These are phyloP conservation scores for Shargacucullia verbasci DNA, from an alignment of 2,888 invertebrate genomes.

Conservation along the genomic window DNA sequence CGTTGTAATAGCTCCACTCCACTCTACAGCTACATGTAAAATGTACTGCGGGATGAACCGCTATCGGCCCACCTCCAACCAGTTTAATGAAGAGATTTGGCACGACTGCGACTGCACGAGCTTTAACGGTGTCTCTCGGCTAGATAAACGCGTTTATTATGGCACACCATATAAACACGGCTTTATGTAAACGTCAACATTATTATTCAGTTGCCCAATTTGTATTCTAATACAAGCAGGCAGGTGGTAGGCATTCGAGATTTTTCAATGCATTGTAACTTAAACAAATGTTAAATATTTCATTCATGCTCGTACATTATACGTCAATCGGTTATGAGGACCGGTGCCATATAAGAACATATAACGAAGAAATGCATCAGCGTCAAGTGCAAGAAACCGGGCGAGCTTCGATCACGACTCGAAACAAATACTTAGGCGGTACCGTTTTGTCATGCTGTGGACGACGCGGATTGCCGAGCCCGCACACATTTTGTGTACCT, in stretches of 20 bases:
- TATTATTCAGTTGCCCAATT: constrained; percentile 37
- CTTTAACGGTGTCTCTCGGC: constrained; percentile 76
- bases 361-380: constrained; percentile 40
- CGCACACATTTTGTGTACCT: constrained; percentile 55
- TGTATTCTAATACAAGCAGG: constrained; percentile 15
- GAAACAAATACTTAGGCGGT: constrained; percentile 62
- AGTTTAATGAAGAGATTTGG: constrained; percentile 88
- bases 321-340: constrained; percentile 44
- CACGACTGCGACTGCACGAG: constrained; percentile 82
- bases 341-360: constrained; percentile 47
- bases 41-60: constrained; percentile 72
- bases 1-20: constrained; percentile 5
- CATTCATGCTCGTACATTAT: constrained; percentile 41
- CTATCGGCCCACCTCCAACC: constrained; percentile 74
- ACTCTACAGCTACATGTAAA: constrained; percentile 39
- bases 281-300: constrained; percentile 16
- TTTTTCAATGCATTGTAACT: constrained; percentile 10
- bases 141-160: constrained; percentile 71
- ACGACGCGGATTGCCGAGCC: constrained; percentile 56
- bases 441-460: constrained; percentile 70
- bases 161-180: constrained; percentile 43
- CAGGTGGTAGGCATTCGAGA: constrained; percentile 21
- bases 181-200: constrained; percentile 42
- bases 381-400: constrained; percentile 58
- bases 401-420: constrained; percentile 64